A percentile compares a stretch with the other conserved stretches of the same genome.
Conservation (phyloP, 2,113 vertebrate species). For the Dromaius novaehollandiae region DNA sequence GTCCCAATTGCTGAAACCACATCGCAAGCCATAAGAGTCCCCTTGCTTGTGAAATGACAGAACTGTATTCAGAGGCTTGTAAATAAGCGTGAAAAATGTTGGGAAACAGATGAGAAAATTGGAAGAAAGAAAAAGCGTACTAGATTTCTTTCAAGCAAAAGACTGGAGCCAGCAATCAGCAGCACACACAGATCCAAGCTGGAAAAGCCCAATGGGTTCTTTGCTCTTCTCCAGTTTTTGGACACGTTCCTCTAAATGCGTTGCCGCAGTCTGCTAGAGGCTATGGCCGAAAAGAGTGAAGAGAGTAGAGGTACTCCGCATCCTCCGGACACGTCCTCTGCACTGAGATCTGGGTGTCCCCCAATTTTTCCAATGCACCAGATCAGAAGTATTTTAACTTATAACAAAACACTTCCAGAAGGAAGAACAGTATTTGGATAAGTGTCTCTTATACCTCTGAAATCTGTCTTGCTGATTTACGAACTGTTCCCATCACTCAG, state of each 20-base stretch:
- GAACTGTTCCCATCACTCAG: background rate
- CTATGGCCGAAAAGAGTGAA: background rate
- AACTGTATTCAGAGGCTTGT: background rate
- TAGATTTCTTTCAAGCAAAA: background rate
- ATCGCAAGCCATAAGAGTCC: background rate
- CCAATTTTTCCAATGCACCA: background rate
- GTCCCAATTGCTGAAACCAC: background rate
- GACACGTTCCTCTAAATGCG: rapidly evolving
- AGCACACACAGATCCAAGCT: background rate
- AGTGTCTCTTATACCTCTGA: background rate
- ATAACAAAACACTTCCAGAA: background rate
- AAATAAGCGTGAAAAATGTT: background rate
- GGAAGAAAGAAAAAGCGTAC: background rate
- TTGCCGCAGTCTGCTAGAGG: background rate
- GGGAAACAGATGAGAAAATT: background rate
- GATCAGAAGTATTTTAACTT: background rate
- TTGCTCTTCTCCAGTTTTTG: background rate
- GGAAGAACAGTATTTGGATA: background rate
- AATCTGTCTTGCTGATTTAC: background rate
- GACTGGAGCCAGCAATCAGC: background rate
- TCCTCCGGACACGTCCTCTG: background rate
- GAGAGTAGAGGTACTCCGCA: background rate
- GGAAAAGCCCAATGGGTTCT: background rate
- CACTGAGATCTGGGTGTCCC: rapidly evolving
- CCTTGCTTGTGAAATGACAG: background rate